Evolutionary conservation across 2,797 vertebrate species (phyloP).

Genomic region (Crenuchus spilurus): DNA sequence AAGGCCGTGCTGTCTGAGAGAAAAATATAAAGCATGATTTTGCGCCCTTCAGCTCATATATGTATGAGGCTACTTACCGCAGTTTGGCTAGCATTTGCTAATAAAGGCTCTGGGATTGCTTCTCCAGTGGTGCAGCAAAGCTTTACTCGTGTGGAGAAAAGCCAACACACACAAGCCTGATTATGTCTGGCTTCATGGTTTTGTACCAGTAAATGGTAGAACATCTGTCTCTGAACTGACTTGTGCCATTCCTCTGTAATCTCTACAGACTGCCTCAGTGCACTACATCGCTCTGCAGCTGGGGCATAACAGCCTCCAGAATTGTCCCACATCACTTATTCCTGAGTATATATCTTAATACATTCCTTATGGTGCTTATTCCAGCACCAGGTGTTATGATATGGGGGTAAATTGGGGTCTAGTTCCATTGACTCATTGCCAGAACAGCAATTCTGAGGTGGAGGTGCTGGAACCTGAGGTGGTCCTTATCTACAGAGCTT

Average conservation of each 20-base stretch:
- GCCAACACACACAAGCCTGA: background rate
- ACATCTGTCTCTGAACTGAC: background rate
- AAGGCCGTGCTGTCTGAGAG: background rate
- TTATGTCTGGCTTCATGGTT: background rate
- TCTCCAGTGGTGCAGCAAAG: background rate
- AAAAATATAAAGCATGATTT: background rate
- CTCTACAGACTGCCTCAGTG: background rate
- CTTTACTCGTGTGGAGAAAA: background rate
- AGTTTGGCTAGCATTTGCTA: background rate
- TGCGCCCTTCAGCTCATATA: background rate
- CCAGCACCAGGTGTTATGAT: too few relatives aligned
- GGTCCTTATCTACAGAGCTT: too few relatives aligned
- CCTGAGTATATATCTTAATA: too few relatives aligned
- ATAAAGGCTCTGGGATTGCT: background rate
- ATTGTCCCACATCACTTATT: too few relatives aligned
- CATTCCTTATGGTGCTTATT: too few relatives aligned
- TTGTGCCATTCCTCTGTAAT: background rate
- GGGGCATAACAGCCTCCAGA: background rate
- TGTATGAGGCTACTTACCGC: background rate
- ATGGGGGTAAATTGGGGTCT: too few relatives aligned
- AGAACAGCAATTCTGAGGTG: too few relatives aligned
- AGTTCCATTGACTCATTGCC: too few relatives aligned
- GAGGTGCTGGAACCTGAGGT: too few relatives aligned
- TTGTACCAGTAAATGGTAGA: background rate
- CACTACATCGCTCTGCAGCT: background rate